These are phyloP conservation scores for Bombus turneri DNA, from an alignment of 1,140 invertebrate species.

Conservation along the genomic window DNA sequence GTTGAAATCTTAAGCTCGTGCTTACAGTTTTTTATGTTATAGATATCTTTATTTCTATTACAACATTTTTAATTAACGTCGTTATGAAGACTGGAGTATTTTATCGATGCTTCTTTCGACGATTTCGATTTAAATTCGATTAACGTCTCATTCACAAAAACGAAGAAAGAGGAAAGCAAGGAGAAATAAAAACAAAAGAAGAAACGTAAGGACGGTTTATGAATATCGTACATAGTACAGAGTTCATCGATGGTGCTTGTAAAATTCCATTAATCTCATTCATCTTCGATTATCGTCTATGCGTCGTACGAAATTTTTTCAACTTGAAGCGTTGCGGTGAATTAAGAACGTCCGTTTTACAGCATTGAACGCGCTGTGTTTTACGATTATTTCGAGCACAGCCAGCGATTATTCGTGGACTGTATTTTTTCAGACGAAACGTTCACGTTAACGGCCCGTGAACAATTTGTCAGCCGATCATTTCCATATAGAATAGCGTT, in stretches of 20 bases:
- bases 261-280: slow-evolving; percentile 6
- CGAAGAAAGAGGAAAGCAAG: neutral
- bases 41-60: neutral
- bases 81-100: neutral
- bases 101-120: neutral
- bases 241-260: neutral
- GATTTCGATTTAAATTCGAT: slow-evolving; percentile 6
- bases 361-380: neutral
- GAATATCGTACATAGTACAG: neutral
- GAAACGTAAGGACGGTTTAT: neutral
- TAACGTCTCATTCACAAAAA: neutral
- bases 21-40: neutral
- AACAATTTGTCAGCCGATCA: neutral
- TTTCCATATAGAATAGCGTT: neutral
- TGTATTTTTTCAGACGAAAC: neutral
- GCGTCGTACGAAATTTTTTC: neutral
- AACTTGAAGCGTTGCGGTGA: neutral
- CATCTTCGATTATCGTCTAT: neutral
- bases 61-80: neutral
- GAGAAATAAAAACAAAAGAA: neutral
- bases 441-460: neutral
- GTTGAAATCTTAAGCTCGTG: slow-evolving; percentile 13
- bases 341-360: neutral
- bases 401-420: neutral
- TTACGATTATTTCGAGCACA: neutral